A percentile compares a stretch with the other conserved stretches of the same genome.
Conservation (phyloP, 2,113 vertebrate species). For the Canis aureus region DNA sequence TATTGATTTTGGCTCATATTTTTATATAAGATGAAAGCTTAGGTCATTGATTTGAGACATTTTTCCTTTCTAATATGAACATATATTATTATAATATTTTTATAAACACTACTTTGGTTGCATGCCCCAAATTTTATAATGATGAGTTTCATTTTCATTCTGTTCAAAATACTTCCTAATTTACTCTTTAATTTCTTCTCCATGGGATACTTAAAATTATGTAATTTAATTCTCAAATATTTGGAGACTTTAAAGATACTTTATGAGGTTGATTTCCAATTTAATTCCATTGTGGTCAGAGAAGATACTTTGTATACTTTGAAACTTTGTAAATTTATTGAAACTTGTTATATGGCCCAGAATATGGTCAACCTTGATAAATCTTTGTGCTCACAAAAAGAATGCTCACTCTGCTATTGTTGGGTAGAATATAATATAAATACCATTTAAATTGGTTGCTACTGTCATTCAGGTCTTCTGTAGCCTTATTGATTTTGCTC, state of each 20-base stretch:
- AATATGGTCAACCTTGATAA: background rate
- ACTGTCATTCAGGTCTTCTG: background rate
- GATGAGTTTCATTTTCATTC: background rate
- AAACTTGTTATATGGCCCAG: background rate
- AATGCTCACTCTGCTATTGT: background rate
- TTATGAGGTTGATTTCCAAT: background rate
- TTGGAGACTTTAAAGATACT: background rate
- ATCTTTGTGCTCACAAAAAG: background rate
- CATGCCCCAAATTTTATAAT: background rate
- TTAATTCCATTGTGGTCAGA: background rate
- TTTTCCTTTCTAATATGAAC: background rate
- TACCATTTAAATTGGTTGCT: background rate
- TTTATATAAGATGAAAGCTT: constrained; percentile 2
- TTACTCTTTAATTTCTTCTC: background rate
- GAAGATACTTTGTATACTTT: background rate
- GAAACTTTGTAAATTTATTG: background rate
- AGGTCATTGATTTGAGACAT: background rate
- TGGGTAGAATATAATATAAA: background rate
- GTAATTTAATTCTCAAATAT: background rate
- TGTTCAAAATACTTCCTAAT: background rate
- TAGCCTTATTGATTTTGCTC: background rate
- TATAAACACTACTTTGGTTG: background rate
- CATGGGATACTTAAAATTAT: background rate
- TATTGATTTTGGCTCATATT: background rate
- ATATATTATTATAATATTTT: background rate